Evolutionary conservation across 2,888 invertebrate species (phyloP).

Genomic region (Polydrusus cervinus): DNA sequence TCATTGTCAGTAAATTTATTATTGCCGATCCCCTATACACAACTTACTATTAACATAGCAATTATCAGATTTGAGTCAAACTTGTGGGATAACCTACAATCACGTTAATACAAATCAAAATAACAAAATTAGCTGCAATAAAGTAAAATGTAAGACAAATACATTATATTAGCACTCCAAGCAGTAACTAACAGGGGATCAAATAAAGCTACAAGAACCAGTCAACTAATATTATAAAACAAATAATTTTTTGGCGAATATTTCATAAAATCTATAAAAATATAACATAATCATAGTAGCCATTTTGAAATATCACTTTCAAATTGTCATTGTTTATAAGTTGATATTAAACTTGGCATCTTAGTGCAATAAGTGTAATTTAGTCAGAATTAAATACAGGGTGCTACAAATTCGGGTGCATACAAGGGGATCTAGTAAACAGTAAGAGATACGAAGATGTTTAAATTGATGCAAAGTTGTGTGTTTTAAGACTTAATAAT

Average conservation of each 20-base stretch:
- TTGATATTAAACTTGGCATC: no score
- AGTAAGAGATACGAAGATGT: no score
- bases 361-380: no score
- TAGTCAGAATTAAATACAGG: no score
- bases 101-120: slow-evolving; percentile 42
- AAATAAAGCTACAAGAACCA: slow-evolving; percentile 58
- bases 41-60: slow-evolving; percentile 39
- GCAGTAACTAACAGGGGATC: slow-evolving; percentile 66
- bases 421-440: no score
- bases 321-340: no score
- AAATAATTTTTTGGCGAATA: background rate
- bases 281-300: no score
- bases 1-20: slow-evolving; percentile 5
- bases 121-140: slow-evolving; percentile 51
- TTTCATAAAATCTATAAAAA: no score
- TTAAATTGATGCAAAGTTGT: no score
- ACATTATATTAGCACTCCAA: slow-evolving; percentile 72
- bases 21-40: slow-evolving; percentile 25
- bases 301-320: no score
- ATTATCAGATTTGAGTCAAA: slow-evolving; percentile 36
- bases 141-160: slow-evolving; percentile 49
- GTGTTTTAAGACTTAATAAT: no score
- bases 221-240: slow-evolving; percentile 21
- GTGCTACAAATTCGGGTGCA: no score
- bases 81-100: slow-evolving; percentile 49